Evolutionary conservation across 2,888 invertebrate species (phyloP), one percentile per base, ranked within the genome.

Genomic region (Chrysina gloriosa): DNA sequence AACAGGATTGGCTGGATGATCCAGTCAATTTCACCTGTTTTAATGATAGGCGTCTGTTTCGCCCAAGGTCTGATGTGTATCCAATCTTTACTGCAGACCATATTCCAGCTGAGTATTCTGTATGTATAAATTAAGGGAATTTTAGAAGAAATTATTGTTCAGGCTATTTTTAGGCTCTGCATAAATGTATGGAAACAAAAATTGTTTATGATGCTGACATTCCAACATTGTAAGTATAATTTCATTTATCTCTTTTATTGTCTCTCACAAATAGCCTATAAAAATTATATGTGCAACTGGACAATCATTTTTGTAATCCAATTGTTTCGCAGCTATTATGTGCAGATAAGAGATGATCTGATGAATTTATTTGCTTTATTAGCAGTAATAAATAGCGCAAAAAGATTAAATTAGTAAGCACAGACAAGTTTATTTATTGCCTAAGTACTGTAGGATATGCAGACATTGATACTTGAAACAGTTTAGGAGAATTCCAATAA

Each of bases 171-270:
- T 76, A 91, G 89, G 89, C 92, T 5, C 83, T 84, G 2, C 90
- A 92, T 77, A 85, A 85, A 74, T 94, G 94, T 77, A 89, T 93
- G 88, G 85, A 88, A 70, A 84, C 87, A 69, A 78, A 83, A 2
- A 90, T 94, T 65, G 77, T 79, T 6, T 94, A 93, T 78, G 80
- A 84, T n/a, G 85, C 87, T 47, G 75, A 80, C 1, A 84, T 92
- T 71, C 92, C 93, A 6, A 86, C 91, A 52, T 91, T 88, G 92
- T 93, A 85, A 87, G 89, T 86, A 9, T 7, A 52, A 74, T 64
- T 69, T 45, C 23, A 21, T 47, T 7, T 34, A 16, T 16, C 19
- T 3, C 16, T 27, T 54, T 16, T 36, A 66, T 54, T 36, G 27
- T 47, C 31, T 36, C 14, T 69, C 2, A 27, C 14, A 14, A 5